Evolutionary conservation across 2,888 invertebrate species (phyloP), one percentile per base, ranked within the genome.

Genomic region (Celastrina argiolus): DNA sequence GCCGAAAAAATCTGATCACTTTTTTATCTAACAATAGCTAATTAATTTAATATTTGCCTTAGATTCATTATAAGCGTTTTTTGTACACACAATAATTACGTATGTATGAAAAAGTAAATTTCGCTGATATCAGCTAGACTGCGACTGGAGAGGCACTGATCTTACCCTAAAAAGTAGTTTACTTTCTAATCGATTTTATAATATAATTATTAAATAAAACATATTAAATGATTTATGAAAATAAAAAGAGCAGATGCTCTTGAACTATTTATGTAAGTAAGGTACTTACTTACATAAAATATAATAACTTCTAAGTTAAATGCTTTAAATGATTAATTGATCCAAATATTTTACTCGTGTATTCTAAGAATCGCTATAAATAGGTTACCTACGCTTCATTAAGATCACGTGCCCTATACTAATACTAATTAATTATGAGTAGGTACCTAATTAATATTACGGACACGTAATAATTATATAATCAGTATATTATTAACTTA

Each of bases 51-150:
- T 51, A 51, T 51, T 51, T 51, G 51, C 26, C 26, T 22, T 51
- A 51, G 51, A 51, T 51, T 51, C 51, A 51, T 51, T 51, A 51
- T 51, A 51, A 26, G 51, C 26, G 51, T 51, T 51, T 51, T 51
- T 51, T 51, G 51, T 51, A 26, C 51, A 51, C 51, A 51, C 51
- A n/a, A n/a, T n/a, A 51, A 51, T 51, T 51, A 51, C 51, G 12
- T 18, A 26, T 26, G 26, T 26, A 51, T n/a, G n/a, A n/a, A n/a
- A n/a, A n/a, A n/a, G n/a, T n/a, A n/a, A n/a, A n/a, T n/a, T n/a
- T n/a, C n/a, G n/a, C n/a, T n/a, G n/a, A n/a, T n/a, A n/a, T n/a
- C n/a, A n/a, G n/a, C n/a, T n/a, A n/a, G n/a, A n/a, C n/a, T n/a
- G n/a, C n/a, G n/a, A n/a, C n/a, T n/a, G n/a, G n/a, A n/a, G n/a